phyloP scores from a whole-genome alignment of 2,888 invertebrate species.

The Leucania comma region DNA sequence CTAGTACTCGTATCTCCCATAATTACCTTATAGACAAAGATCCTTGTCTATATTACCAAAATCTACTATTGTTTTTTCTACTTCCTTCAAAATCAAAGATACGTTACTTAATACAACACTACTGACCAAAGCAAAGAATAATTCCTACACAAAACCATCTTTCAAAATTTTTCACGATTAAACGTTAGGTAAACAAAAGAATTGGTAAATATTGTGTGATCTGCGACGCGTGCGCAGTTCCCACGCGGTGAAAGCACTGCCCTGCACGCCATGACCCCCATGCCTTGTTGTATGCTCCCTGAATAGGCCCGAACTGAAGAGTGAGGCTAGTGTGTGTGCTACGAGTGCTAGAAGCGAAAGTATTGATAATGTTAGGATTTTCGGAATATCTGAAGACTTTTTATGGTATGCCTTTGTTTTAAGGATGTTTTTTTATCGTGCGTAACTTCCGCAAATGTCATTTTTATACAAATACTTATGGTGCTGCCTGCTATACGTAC shows the following conservation, averaged over 20 bases:
- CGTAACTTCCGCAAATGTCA: no score
- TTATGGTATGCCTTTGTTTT: constrained; percentile 11
- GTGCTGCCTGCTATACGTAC: no score
- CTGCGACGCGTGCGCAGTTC: constrained; percentile 62
- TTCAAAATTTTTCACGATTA: background rate
- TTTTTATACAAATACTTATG: no score
- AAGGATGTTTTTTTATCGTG: no score
- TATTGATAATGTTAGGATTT: background rate
- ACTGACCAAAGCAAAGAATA: background rate
- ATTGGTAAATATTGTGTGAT: constrained; percentile 55
- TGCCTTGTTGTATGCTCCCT: constrained; percentile 37
- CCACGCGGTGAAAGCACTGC: constrained; percentile 68
- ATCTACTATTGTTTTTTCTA: background rate
- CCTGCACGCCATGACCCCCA: constrained; percentile 61
- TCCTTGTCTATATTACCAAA: background rate
- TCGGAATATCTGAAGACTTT: background rate
- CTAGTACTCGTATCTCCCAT: background rate
- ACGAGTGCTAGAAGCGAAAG: constrained; percentile 17
- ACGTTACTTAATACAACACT: background rate
- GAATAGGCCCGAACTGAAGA: constrained; percentile 21
- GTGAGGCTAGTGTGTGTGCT: background rate
- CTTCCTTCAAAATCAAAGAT: background rate
- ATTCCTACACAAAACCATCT: background rate
- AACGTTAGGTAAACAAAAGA: constrained; percentile 31
- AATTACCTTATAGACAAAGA: background rate